Evolutionary conservation across 2,797 vertebrate species (phyloP), one percentile per base, ranked within the genome.

Genomic region (Astyanax mexicanus): DNA sequence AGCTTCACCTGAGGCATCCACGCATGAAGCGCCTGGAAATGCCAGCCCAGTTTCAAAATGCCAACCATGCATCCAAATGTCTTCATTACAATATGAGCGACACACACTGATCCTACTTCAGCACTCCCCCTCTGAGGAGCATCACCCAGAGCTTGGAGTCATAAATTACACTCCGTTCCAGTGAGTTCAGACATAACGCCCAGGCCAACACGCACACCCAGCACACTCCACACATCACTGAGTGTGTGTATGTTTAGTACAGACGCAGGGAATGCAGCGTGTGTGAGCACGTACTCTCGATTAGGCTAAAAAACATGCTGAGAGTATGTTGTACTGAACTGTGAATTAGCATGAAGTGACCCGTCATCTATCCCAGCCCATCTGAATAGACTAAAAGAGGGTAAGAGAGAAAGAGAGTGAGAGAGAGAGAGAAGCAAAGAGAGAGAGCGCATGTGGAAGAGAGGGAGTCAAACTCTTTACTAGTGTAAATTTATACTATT

Each of bases 181-280:
- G 19, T 65, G 49, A 65, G 38, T 66, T 52, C 44, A 37, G 60
- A 73, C 70, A 70, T 32, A 47, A 61, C 10, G 3, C 6, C 54
- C 75, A 74, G 37, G 58, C 71, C 61, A 25, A 83, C 37, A 32
- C 58, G 55, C 37, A 45, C 54, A 60, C 60, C 65, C 78, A 45
- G 25, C 12, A 60, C 51, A 27, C 37, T 76, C 45, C 68, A 57
- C 23, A 45, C 55, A 27, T 40, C 62, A 35, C 19, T n/a, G 45
- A 9, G n/a, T 12, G 17, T 21, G 47, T 25, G 25, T 49, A 64
- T 12, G 25, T 19, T 47, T 19, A n/a, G 40, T n/a, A n/a, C 29
- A 17, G 40, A 13, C 27, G 11, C 57, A 21, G 25, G 21, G 62
- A 9, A 37, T 5, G 2, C 19, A 52, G 23, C 58, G 6, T 40